Evolutionary conservation across 2,113 vertebrate species (phyloP).

Genomic region (Rhipidura dahli): DNA sequence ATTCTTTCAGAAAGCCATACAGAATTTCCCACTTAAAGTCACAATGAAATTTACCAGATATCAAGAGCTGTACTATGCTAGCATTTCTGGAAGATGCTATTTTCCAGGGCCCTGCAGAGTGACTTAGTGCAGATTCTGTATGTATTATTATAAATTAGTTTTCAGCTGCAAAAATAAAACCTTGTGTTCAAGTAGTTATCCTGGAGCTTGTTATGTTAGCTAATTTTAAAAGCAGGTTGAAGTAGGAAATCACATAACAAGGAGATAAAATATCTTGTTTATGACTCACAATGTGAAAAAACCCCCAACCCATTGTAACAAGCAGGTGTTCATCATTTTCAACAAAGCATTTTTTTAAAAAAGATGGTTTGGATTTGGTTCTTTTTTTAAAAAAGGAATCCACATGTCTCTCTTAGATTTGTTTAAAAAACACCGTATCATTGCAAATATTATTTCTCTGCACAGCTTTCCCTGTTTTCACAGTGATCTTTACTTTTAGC

Average conservation of each 20-base stretch:
- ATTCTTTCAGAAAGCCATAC: neutral
- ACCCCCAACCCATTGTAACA: fast-evolving
- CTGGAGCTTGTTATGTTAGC: neutral
- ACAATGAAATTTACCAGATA: slow-evolving; percentile 1
- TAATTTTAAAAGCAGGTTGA: neutral
- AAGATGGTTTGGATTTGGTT: neutral
- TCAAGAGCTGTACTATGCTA: neutral
- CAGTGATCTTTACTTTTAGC: neutral
- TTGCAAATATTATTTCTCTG: neutral
- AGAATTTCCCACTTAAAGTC: slow-evolving; percentile 54
- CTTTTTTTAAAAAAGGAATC: neutral
- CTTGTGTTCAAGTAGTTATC: neutral
- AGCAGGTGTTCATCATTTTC: neutral
- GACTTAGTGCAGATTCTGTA: neutral
- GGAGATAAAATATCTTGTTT: neutral
- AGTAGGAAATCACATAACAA: neutral
- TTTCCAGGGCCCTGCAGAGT: neutral
- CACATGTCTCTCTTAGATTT: neutral
- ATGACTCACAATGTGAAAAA: neutral
- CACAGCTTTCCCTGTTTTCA: neutral
- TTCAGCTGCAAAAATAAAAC: slow-evolving; percentile 1
- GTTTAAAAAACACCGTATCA: neutral
- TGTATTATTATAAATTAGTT: neutral
- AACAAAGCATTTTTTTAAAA: neutral
- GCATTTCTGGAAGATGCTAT: slow-evolving; percentile 14